Evolutionary conservation across 2,113 vertebrate species (phyloP).

Genomic region (Pungitius pungitius): DNA sequence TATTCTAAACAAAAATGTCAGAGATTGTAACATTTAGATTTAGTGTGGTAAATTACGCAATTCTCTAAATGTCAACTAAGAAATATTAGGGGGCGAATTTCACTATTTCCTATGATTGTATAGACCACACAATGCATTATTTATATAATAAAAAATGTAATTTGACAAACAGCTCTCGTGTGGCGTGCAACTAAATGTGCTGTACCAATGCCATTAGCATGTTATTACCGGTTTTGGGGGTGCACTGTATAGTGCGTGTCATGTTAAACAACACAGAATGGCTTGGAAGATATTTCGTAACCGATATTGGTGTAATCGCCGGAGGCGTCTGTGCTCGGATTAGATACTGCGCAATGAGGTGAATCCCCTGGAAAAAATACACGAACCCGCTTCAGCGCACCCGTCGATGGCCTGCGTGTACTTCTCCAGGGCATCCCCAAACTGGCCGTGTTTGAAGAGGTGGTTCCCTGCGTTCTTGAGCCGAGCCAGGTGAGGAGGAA

Average conservation of each 20-base stretch:
- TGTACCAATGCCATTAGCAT: neutral
- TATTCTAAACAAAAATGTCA: neutral
- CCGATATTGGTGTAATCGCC: neutral
- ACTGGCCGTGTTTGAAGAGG: conserved; percentile 89
- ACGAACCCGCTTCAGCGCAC: conserved; percentile 77
- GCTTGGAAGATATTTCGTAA: neutral
- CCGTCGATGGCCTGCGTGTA: conserved; percentile 87
- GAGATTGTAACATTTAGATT: neutral
- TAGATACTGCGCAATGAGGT: neutral
- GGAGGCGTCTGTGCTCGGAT: neutral
- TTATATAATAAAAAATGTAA: neutral
- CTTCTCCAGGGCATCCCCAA: conserved; percentile 84
- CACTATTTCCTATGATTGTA: neutral
- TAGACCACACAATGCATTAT: neutral
- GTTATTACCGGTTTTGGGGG: neutral
- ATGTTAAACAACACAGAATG: neutral
- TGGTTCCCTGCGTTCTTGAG: conserved; percentile 89
- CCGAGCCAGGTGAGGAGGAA: conserved; percentile 79
- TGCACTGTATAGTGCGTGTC: neutral
- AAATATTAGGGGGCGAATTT: neutral
- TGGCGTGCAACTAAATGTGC: neutral
- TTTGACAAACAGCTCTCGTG: neutral
- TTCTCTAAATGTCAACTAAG: neutral
- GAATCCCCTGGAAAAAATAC: neutral
- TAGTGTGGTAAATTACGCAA: neutral